These are phyloP conservation scores for Aphidius gifuensis DNA, from an alignment of 1,140 invertebrate species.

Conservation along the genomic window DNA sequence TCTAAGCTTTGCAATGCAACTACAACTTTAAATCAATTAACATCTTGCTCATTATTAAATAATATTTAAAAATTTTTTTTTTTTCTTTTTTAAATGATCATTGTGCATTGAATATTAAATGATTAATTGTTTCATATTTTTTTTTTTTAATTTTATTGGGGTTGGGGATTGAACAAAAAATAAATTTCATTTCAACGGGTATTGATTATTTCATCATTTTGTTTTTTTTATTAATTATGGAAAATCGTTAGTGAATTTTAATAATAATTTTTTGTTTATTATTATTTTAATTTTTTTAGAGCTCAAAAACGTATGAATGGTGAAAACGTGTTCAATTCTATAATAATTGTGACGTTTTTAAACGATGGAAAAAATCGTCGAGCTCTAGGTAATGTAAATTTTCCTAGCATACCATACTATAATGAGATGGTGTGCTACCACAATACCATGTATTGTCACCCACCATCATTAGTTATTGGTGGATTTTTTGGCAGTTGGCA, in stretches of 20 bases:
- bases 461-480: conserved; percentile 44
- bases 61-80: too few relatives aligned
- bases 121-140: too few relatives aligned
- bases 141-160: too few relatives aligned
- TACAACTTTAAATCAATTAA: neutral
- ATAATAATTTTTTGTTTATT: conserved; percentile 1
- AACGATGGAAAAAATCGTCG: conserved; percentile 12
- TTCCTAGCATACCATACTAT: conserved; percentile 41
- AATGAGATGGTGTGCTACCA: too few relatives aligned
- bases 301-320: conserved; percentile 24
- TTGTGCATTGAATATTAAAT: too few relatives aligned
- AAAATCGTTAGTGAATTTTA: neutral
- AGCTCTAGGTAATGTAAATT: conserved; percentile 35
- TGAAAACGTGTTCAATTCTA: conserved; percentile 13
- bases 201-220: too few relatives aligned
- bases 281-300: conserved; percentile 16
- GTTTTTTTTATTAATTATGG: neutral
- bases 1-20: conserved; percentile 34
- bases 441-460: conserved; percentile 34
- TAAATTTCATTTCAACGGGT: too few relatives aligned
- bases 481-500: conserved; percentile 42
- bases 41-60: too few relatives aligned
- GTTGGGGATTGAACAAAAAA: too few relatives aligned
- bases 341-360: conserved; percentile 17
- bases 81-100: too few relatives aligned